These are phyloP conservation scores for Proisotoma minuta DNA, from an alignment of 2,888 invertebrate genomes.

Conservation along the genomic window DNA sequence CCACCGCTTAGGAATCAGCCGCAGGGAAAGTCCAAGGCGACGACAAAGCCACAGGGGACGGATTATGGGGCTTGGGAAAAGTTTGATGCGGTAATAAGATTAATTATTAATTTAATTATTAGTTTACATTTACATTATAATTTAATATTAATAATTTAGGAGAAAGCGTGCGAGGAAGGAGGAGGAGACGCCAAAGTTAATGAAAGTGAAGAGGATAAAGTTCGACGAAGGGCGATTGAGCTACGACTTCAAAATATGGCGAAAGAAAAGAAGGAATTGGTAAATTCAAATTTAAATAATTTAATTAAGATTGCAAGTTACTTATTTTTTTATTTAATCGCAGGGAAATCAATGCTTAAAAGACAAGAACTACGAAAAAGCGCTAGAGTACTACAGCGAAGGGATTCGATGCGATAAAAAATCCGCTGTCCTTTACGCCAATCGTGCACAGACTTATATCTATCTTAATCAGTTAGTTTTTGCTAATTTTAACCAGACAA, in stretches of 20 bases:
- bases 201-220: slow-evolving; percentile 23
- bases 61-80: slow-evolving; percentile 74
- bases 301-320: too few species aligned
- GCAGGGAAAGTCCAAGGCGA: slow-evolving; percentile 11
- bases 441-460: slow-evolving; percentile 79
- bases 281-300: not conserved
- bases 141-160: too few species aligned
- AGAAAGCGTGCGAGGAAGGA: slow-evolving; percentile 36
- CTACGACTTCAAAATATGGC: slow-evolving; percentile 29
- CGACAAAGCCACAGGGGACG: slow-evolving; percentile 51
- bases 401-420: slow-evolving; percentile 77
- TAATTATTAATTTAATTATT: too few species aligned
- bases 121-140: slow-evolving; percentile 40
- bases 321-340: not conserved
- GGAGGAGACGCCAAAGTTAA: slow-evolving; percentile 18
- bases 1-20: slow-evolving; percentile 25
- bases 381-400: slow-evolving; percentile 77
- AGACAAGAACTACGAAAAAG: slow-evolving; percentile 72
- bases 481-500: slow-evolving; percentile 10
- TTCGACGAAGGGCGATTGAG: slow-evolving; percentile 29
- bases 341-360: slow-evolving; percentile 77
- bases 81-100: slow-evolving; percentile 70
- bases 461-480: slow-evolving; percentile 68
- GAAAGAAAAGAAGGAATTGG: slow-evolving; percentile 34
- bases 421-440: slow-evolving; percentile 77